Evolutionary conservation across 2,797 vertebrate genomes (phyloP), one percentile per base, ranked within the genome.

Genomic region (Chelon labrosus): DNA sequence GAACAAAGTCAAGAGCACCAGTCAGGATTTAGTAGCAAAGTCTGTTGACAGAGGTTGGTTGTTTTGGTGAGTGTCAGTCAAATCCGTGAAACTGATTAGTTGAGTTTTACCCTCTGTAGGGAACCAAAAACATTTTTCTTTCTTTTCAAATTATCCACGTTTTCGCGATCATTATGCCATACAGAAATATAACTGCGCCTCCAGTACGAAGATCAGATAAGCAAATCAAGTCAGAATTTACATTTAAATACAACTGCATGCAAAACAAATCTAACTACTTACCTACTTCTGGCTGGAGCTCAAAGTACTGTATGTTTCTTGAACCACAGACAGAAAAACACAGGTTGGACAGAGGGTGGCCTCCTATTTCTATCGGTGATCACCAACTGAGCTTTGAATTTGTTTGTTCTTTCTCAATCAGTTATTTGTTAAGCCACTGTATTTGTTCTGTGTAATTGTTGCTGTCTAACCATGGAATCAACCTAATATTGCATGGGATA

Each of bases 341-440:
- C 57, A 72, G 53, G 9, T 64, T 44, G 58, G n/a, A 70, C 37
- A 58, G 53, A 41, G 19, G 17, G 47, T 22, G 20, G 61, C 20
- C 41, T 50, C 37, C 19, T 31, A 2, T 72, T 82, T n/a, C n/a
- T 86, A 83, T 76, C 42, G 25, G n/a, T 22, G 46, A 68, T 41
- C 35, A 20, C 14, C 16, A 20, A 31, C 58, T 79, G 90, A 83
- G 90, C 88, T 90, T 92, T 89, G 85, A 49, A 9, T 80, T 83
- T 87, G 77, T 90, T 86, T 85, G 74, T 79, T 85, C 56, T 66
- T n/a, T 60, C 3, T 65, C 55, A 50, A 42, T 9, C 17, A 70
- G 10, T 16, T 87, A 61, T 86, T 89, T 85, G 75, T 53, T 73
- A 31, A 7, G 39, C 31, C 49, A 7, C n/a, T 49, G n/a, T 57